phyloP scores from a whole-genome alignment of 2,113 vertebrate genomes.

The Suncus etruscus region DNA sequence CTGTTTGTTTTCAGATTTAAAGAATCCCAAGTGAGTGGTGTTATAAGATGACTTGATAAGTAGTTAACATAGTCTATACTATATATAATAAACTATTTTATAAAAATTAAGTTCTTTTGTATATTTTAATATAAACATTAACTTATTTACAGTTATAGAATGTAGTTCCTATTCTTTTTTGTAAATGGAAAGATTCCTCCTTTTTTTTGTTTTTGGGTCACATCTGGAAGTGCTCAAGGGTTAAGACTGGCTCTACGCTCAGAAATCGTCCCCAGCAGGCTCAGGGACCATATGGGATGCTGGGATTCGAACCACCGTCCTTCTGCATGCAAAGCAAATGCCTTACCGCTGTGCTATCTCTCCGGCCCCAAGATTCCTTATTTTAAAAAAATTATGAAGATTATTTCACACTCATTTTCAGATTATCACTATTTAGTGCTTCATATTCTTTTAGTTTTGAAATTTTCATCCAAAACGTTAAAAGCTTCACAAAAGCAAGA shows the following conservation, averaged over 20 bases:
- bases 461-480: not conserved
- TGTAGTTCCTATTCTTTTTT: constrained; percentile 10
- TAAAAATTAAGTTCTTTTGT: too few relatives aligned
- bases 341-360: too few relatives aligned
- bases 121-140: too few relatives aligned
- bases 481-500: constrained; percentile 21
- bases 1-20: not conserved
- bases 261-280: too few relatives aligned
- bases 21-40: not conserved
- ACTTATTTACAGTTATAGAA: constrained; percentile 23
- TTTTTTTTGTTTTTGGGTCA: not conserved
- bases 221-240: too few relatives aligned
- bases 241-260: too few relatives aligned
- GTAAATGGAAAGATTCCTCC: not conserved
- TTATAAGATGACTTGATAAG: not conserved
- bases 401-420: not conserved
- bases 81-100: not conserved
- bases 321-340: too few relatives aligned
- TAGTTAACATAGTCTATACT: not conserved
- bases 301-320: too few relatives aligned
- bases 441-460: not conserved
- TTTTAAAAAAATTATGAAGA: not conserved
- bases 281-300: too few relatives aligned
- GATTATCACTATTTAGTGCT: not conserved
- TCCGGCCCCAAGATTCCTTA: too few relatives aligned